phyloP scores from a whole-genome alignment of 2,113 vertebrate genomes.

The Corythaixoides concolor region DNA sequence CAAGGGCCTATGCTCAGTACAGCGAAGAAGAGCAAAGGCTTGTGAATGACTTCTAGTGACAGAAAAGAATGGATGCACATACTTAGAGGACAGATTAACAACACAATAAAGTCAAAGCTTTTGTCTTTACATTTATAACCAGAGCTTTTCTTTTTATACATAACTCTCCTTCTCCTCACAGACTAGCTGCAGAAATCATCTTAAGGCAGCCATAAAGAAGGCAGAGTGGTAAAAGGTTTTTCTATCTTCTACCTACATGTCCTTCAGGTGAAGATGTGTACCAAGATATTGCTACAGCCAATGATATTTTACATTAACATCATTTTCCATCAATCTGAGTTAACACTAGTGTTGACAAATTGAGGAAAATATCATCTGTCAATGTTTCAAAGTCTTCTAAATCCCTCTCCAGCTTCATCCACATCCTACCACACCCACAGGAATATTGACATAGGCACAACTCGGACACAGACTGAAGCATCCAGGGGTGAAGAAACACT shows the following conservation, averaged over 20 bases:
- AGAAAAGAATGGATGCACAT: neutral
- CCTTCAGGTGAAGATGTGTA: neutral
- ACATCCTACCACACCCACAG: neutral
- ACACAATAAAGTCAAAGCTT: neutral
- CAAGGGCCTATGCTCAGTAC: neutral
- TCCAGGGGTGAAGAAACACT: neutral
- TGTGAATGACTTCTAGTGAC: neutral
- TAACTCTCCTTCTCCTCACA: neutral
- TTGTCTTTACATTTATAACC: neutral
- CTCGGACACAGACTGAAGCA: neutral
- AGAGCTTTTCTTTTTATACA: neutral
- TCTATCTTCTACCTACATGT: neutral
- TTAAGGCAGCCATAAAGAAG: neutral
- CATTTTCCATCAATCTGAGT: neutral
- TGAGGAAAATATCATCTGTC: neutral
- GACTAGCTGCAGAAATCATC: neutral
- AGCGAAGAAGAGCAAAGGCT: neutral
- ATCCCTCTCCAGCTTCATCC: neutral
- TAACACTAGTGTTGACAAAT: neutral
- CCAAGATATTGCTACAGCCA: neutral
- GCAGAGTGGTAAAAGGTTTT: neutral
- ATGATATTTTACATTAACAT: neutral
- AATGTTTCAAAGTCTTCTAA: neutral
- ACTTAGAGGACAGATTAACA: neutral
- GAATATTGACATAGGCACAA: neutral